Evolutionary conservation across 2,113 vertebrate species (phyloP).

Genomic region (Microtus montanus): DNA sequence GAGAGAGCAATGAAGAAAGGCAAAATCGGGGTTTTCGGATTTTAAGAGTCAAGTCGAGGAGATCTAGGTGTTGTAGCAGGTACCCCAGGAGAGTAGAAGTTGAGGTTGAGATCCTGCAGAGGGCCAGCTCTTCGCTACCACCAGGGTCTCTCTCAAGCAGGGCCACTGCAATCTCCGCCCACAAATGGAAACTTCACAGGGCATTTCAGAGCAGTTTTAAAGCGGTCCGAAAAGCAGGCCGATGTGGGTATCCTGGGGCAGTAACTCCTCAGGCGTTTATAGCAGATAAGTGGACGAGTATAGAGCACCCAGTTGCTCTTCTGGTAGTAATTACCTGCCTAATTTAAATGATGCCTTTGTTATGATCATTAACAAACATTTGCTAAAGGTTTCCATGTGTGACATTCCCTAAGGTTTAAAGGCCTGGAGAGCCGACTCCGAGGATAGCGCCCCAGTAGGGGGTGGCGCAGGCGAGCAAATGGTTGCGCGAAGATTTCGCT

Average conservation of each 20-base stretch:
- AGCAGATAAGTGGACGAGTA: constrained; percentile 36
- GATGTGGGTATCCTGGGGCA: background rate
- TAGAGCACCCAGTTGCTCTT: constrained; percentile 70
- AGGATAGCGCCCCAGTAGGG: constrained; percentile 57
- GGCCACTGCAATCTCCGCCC: constrained; percentile 40
- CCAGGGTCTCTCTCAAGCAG: background rate
- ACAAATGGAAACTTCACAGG: constrained; percentile 66
- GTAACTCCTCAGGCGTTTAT: background rate
- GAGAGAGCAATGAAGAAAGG: background rate
- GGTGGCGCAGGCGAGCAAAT: constrained; percentile 73
- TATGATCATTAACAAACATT: constrained; percentile 82
- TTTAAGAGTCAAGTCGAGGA: background rate
- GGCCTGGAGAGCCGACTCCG: constrained; percentile 44
- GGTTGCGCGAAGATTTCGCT: constrained; percentile 38
- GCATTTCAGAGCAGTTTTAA: constrained; percentile 29
- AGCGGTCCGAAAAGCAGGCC: background rate
- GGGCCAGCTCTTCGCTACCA: background rate
- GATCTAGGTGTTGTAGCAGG: background rate
- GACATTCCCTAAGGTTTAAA: constrained; percentile 77
- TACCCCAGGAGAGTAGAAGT: background rate
- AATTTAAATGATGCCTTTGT: constrained; percentile 87
- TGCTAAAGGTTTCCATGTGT: constrained; percentile 83
- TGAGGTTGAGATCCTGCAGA: background rate
- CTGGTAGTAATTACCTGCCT: constrained; percentile 87
- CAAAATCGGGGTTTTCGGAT: background rate